These are phyloP conservation scores for Etheostoma spectabile DNA, from an alignment of 2,113 vertebrate genomes.

Conservation along the genomic window DNA sequence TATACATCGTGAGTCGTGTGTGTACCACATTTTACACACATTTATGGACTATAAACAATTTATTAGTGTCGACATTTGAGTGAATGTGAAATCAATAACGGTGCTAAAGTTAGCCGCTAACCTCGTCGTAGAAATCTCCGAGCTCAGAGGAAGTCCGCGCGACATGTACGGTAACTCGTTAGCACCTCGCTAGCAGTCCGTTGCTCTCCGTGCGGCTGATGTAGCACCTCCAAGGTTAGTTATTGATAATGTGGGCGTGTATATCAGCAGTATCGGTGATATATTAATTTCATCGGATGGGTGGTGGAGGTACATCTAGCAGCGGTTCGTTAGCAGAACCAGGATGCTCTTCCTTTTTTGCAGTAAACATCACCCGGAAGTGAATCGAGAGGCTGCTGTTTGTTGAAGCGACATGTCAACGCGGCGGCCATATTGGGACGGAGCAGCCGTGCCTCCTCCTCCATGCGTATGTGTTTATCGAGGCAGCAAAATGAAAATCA, in stretches of 20 bases:
- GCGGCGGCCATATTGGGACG: too few species aligned
- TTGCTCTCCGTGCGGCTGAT: background rate
- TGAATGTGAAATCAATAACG: constrained; percentile 8
- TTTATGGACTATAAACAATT: fast-evolving
- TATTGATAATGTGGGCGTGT: background rate
- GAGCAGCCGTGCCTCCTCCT: too few species aligned
- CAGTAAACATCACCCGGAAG: constrained; percentile 78
- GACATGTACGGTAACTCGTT: constrained; percentile 37
- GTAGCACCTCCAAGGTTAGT: background rate
- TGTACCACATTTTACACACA: fast-evolving
- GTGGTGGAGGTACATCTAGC: constrained; percentile 32
- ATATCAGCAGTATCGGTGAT: background rate
- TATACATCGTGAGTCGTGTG: fast-evolving
- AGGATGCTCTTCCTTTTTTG: constrained; percentile 45
- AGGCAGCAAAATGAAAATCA: too few species aligned
- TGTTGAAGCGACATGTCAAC: too few species aligned
- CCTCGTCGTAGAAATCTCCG: constrained; percentile 65
- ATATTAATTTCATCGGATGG: background rate
- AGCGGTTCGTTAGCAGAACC: constrained; percentile 39
- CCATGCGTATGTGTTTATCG: too few species aligned
- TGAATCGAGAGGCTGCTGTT: background rate
- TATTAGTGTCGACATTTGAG: background rate
- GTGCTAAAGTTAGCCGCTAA: constrained; percentile 74
- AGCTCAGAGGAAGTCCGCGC: constrained; percentile 65
- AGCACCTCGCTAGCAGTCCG: constrained; percentile 2